Evolutionary conservation across 2,888 invertebrate species (phyloP), one percentile per base, ranked within the genome.

Genomic region (Frankliniella intonsa): DNA sequence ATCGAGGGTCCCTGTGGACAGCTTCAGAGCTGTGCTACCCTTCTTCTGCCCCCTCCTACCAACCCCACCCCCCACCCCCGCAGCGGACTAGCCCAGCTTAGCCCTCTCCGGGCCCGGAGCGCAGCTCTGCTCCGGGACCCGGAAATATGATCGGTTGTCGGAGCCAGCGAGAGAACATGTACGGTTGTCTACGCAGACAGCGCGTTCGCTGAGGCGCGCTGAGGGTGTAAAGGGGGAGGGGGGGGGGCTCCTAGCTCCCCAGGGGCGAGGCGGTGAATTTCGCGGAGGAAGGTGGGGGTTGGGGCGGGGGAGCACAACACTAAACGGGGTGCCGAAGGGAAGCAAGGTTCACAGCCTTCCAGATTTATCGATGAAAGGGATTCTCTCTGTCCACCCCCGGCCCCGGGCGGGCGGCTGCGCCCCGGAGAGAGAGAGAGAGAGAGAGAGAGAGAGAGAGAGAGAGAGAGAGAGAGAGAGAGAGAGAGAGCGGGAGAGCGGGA

Each of bases 1-100:
- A 76, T 76, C 69, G 69, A 12, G 25, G 69, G 69, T 76, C 69
- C 69, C 69, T 25, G 69, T 25, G 69, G 69, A 76, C 69, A 76
- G 69, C 69, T 76, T 76, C 25, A 76, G 69, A 76, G 69, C 69
- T 76, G 25, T 25, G 22, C 69, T 10, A 25, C 69, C 69, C 69
- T 11, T 22, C 69, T 12, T 9, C 69, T 22, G 5, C 25, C 55
- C 62, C 62, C 62, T 62, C 69, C 22, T 10, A 10, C 69, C 69
- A 69, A 69, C 69, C 69, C 69, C 38, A 38, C 38, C 38, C 38
- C 38, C 38, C 38, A 38, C 38, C 38, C 38, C 38, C 5, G 38
- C 38, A 38, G 38, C 38, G 38, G 38, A 38, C 38, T 38, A 38
- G 38, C 38, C 38, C 38, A 38, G 38, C 38, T 38, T 38, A 38